Evolutionary conservation across 2,888 invertebrate genomes (phyloP).

Genomic region (Amblyjoppa proteus): DNA sequence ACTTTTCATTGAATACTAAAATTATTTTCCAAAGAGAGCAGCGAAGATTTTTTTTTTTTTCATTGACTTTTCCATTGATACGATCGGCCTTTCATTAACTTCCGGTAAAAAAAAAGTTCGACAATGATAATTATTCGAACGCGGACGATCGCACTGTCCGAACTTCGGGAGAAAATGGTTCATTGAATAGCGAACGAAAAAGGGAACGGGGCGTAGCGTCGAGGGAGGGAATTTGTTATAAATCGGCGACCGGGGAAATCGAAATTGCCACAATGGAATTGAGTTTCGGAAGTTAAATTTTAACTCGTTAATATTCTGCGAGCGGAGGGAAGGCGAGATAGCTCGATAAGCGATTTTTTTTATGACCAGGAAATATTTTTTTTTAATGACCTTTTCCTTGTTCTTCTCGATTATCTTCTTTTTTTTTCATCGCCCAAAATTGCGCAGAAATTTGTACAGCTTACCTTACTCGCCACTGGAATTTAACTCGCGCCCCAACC

Average conservation of each 20-base stretch:
- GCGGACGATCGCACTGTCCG: slow-evolving; percentile 14
- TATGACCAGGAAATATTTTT: background rate
- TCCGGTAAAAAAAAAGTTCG: slow-evolving; percentile 15
- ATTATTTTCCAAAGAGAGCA: background rate
- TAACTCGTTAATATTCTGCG: slow-evolving; percentile 10
- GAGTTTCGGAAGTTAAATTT: slow-evolving; percentile 20
- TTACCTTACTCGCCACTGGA: slow-evolving; percentile 1
- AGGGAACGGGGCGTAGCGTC: background rate
- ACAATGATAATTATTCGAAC: slow-evolving; percentile 28
- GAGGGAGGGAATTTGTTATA: slow-evolving; percentile 32
- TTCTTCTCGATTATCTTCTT: background rate
- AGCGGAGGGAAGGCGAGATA: background rate
- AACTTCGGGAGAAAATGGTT: slow-evolving; percentile 16
- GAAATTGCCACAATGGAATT: slow-evolving; percentile 41
- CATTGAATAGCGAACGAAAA: slow-evolving; percentile 3
- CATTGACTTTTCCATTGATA: background rate
- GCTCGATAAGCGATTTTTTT: background rate
- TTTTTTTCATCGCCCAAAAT: background rate
- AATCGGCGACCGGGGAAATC: slow-evolving; percentile 29
- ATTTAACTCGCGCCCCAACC: slow-evolving; percentile 48
- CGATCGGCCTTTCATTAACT: slow-evolving; percentile 7
- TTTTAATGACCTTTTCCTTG: background rate
- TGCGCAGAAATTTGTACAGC: background rate
- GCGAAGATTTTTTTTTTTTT: too few relatives aligned
- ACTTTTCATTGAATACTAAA: too few relatives aligned